A percentile compares a stretch with the other conserved stretches of the same genome.
phyloP scores from a whole-genome alignment of 2,113 vertebrate species.

The Tenebrosternarchus preto region DNA sequence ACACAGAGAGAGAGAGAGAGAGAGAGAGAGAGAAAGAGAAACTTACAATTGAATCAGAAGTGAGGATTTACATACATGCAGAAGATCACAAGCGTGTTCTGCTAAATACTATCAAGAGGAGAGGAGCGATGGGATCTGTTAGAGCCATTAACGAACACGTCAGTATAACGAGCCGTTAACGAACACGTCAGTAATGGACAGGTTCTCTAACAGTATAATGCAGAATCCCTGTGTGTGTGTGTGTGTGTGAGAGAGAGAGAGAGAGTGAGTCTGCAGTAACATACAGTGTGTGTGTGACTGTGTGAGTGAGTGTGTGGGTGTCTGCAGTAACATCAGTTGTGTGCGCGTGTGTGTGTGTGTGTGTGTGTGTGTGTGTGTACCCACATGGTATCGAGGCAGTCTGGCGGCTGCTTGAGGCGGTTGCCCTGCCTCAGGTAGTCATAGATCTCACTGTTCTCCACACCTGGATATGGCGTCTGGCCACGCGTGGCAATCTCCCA shows the following conservation, averaged over 20 bases:
- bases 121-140: too few species aligned
- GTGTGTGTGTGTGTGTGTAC: slow-evolving; percentile 51
- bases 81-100: too few species aligned
- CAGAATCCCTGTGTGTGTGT: neutral
- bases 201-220: neutral
- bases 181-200: neutral
- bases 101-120: too few species aligned
- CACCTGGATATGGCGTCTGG: slow-evolving; percentile 89
- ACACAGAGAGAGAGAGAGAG: neutral
- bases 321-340: neutral
- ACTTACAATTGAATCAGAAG: neutral
- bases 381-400: slow-evolving; percentile 90
- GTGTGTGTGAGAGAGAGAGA: neutral
- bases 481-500: slow-evolving; percentile 92
- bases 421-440: slow-evolving; percentile 90
- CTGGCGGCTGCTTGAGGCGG: slow-evolving; percentile 88
- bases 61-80: too few species aligned
- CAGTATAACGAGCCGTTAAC: too few species aligned
- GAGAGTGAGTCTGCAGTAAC: too few species aligned
- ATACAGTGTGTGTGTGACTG: neutral
- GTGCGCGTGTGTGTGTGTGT: too few species aligned
- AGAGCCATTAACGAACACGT: too few species aligned
- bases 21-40: neutral
- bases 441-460: slow-evolving; percentile 93
- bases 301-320: too few species aligned